Evolutionary conservation across 2,888 invertebrate genomes (phyloP), one percentile per base, ranked within the genome.

Genomic region (Chaetogeoica ovagalla): DNA sequence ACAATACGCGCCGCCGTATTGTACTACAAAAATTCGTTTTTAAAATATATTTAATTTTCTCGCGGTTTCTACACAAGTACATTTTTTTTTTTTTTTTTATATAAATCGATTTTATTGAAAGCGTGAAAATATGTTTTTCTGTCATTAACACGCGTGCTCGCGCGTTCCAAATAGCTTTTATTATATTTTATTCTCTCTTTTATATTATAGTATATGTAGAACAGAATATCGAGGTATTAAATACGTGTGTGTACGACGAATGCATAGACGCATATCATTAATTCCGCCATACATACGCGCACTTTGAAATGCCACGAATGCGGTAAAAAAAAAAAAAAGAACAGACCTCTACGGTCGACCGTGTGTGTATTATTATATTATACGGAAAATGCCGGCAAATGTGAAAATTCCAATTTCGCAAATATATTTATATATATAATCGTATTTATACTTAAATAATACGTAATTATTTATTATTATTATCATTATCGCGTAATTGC

Each of bases 101-200:
- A 19, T 59, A 23, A 30, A 68, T 65, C 23, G 23, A 57, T 21
- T 65, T 76, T 59, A 68, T 59, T 59, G 68, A 76, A 65, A 57
- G 39, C 39, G 57, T 30, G 43, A 76, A 59, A 76, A 76, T n/a
- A n/a, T 23, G 59, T 72, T 60, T 30, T 72, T 72, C 73, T n/a
- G 73, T 74, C 63, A 74, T 55, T 63, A 60, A 60, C 73, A 77
- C 60, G 48, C 48, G n/a, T n/a, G n/a, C n/a, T n/a, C n/a, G 30
- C 30, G 30, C 30, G 69, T 60, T 48, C 59, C 60, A 30, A 30
- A 30, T 30, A 15, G 11, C 13, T 15, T 1, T 48, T 13, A 3
- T 48, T 13, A 13, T 15, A 48, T 11, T 48, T 15, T 6, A 7
- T 43, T 11, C 43, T 43, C 43, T 43, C 43, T 43, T 43, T 43